These are phyloP conservation scores for Ectemnius lituratus DNA, from an alignment of 2,888 invertebrate genomes.

Conservation along the genomic window DNA sequence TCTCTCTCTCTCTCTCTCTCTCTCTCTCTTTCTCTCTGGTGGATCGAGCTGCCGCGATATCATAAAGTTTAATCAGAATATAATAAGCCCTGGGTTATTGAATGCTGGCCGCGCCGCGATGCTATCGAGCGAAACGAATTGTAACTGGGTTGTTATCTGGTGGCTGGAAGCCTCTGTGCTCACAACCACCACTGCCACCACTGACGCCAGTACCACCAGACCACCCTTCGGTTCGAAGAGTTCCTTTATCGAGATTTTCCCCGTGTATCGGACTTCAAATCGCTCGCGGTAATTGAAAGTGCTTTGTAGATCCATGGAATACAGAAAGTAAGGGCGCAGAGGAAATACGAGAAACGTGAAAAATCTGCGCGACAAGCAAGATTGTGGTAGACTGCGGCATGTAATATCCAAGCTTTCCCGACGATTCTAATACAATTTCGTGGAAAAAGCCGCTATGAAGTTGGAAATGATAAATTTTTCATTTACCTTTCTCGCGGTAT, in stretches of 20 bases:
- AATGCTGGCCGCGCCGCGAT: slow-evolving; percentile 34
- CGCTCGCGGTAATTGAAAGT: slow-evolving; percentile 15
- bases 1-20: background rate
- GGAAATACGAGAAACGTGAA: slow-evolving; percentile 1
- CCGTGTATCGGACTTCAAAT: slow-evolving; percentile 5
- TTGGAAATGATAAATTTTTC: too few species aligned
- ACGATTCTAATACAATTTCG: too few species aligned
- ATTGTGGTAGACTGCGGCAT: too few species aligned
- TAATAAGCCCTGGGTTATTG: slow-evolving; percentile 50
- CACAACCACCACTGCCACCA: slow-evolving; percentile 30
- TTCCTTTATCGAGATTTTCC: slow-evolving; percentile 7
- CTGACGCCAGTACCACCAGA: slow-evolving; percentile 36
- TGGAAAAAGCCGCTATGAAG: too few species aligned
- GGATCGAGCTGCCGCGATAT: slow-evolving; percentile 19
- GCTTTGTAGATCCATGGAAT: background rate
- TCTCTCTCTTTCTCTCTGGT: background rate
- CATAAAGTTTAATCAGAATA: slow-evolving; percentile 50
- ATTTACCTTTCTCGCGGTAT: too few species aligned
- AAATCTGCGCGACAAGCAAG: too few species aligned
- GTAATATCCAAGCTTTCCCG: too few species aligned
- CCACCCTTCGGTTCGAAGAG: background rate
- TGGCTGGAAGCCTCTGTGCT: slow-evolving; percentile 38
- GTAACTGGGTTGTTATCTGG: slow-evolving; percentile 26
- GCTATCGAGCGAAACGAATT: slow-evolving; percentile 43
- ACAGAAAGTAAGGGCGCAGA: background rate